Evolutionary conservation across 2,797 vertebrate genomes (phyloP), one percentile per base, ranked within the genome.

Genomic region (Syngnathus acus): DNA sequence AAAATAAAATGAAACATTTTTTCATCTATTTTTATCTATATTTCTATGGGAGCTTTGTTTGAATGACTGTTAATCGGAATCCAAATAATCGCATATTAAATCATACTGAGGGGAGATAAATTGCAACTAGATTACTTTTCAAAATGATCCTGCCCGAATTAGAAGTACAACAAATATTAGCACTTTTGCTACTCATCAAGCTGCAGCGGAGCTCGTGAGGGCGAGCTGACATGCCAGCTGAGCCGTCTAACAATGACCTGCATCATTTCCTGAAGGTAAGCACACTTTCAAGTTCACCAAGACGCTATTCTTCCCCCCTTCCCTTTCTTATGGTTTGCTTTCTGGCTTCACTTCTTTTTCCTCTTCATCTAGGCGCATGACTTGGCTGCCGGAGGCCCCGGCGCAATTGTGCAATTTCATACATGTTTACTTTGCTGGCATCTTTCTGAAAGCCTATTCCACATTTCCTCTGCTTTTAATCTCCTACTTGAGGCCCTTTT

Each of bases 391-490:
- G 51, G 77, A 80, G 83, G 6, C 61, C 78, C 69, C 70, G 42
- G 76, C 79, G 84, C 84, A 84, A 78, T 90, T 90, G 86, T 85
- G 88, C 87, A 89, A 90, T 88, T 87, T 88, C 79, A 86, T 84
- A 86, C 82, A 72, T 88, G 84, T 90, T 89, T 89, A 89, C 88
- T 89, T 87, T 78, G 83, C 89, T 86, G 86, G 82, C 88, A 81
- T 89, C 84, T 88, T 88, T 85, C 80, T 72, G 72, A 81, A 77
- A 82, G 85, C 80, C 26, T 84, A 83, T 88, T 85, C 86, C 26
- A 32, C 26, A 82, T 86, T 86, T 90, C 86, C 81, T 88, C 79
- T 72, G 76, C 77, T 75, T 87, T 83, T 85, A 86, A 85, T 84
- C 73, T 75, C 65, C 62, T 74, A 75, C 70, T 76, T 74, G 26